These are phyloP conservation scores for Pterois miles DNA, from an alignment of 2,797 vertebrate species.

Conservation along the genomic window DNA sequence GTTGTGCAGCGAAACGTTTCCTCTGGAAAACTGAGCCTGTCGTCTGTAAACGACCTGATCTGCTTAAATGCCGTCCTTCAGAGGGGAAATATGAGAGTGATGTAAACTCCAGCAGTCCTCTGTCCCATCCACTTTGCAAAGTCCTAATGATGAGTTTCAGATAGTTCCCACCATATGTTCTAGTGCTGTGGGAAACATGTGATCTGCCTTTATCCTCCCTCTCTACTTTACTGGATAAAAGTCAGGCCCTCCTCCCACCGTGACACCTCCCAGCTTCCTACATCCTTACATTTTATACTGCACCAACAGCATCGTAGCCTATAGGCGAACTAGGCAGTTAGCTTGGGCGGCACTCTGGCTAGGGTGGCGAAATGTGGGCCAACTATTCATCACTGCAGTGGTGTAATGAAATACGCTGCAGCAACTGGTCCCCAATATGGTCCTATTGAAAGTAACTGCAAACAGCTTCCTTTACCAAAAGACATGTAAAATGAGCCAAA, in stretches of 20 bases:
- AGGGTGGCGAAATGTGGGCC: too few species aligned
- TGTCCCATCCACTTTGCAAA: not conserved
- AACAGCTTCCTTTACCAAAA: not conserved
- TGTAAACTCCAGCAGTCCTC: conserved; percentile 19
- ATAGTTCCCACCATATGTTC: conserved; percentile 30
- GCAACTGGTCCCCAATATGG: not conserved
- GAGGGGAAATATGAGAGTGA: conserved; percentile 29
- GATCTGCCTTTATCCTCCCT: conserved; percentile 13
- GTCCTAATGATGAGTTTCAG: conserved; percentile 40
- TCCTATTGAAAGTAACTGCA: not conserved
- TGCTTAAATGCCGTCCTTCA: not conserved
- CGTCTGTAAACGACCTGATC: not conserved
- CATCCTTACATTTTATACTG: not conserved
- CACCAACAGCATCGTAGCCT: not conserved
- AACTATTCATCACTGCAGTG: too few species aligned
- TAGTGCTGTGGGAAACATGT: conserved; percentile 5
- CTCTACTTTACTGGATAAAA: not conserved
- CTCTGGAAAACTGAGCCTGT: not conserved
- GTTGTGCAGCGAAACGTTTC: not conserved
- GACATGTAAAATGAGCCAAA: not conserved
- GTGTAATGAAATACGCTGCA: too few species aligned
- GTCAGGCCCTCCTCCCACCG: not conserved
- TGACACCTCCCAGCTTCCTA: not conserved
- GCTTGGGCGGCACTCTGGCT: too few species aligned
- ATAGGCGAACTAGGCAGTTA: too few species aligned